These are phyloP conservation scores for Gryllus longicercus DNA, from an alignment of 2,888 invertebrate genomes.

Conservation along the genomic window DNA sequence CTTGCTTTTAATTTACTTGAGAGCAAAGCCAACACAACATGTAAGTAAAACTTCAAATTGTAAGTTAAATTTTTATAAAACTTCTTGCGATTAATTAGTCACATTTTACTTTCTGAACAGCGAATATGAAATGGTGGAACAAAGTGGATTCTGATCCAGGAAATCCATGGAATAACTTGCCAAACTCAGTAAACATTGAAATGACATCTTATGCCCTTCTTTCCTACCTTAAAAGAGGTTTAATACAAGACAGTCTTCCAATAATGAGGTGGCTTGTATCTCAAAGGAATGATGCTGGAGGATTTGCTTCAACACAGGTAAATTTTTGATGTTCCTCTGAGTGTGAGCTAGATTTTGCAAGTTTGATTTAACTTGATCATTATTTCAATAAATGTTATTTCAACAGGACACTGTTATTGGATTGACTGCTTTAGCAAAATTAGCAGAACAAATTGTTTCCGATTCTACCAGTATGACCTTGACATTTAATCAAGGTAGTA, in stretches of 20 bases:
- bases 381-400: neutral
- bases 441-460: slow-evolving; percentile 58
- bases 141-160: slow-evolving; percentile 56
- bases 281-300: slow-evolving; percentile 67
- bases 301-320: slow-evolving; percentile 67
- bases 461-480: slow-evolving; percentile 52
- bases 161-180: slow-evolving; percentile 63
- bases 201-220: slow-evolving; percentile 86
- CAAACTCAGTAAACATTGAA: slow-evolving; percentile 74
- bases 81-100: neutral
- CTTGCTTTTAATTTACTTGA: slow-evolving; percentile 61
- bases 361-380: neutral
- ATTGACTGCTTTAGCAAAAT: slow-evolving; percentile 64
- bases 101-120: slow-evolving; percentile 40
- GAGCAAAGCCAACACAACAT: slow-evolving; percentile 50
- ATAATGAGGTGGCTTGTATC: slow-evolving; percentile 69
- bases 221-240: slow-evolving; percentile 56
- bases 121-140: slow-evolving; percentile 78
- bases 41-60: slow-evolving; percentile 40
- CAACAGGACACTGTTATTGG: slow-evolving; percentile 70
- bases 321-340: neutral
- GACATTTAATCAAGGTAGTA: slow-evolving; percentile 52
- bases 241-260: slow-evolving; percentile 56
- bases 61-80: neutral
- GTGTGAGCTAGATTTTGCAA: neutral